Base-by-base conservation (phyloP, 2,113 vertebrate genomes). In the Myotis lucifugus region DNA sequence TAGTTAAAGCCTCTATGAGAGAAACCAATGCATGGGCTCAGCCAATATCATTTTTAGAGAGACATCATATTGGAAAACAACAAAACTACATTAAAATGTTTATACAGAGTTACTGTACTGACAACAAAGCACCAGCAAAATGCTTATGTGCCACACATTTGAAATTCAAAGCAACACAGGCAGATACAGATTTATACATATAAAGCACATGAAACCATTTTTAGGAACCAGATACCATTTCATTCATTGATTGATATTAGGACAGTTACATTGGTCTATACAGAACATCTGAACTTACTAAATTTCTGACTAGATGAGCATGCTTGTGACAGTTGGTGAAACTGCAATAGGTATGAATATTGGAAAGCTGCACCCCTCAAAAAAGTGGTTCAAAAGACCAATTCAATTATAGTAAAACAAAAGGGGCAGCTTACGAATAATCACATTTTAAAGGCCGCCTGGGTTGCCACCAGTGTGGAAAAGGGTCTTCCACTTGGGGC, bases 51-150 rank as follows among this genome's bases (percentile, higher is more conserved):
- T 99, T 99, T 99, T 99, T 99, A 99, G 98, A 99, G 98, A 99
- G 98, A 99, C 99, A 99, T 99, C 98, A 98, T 99, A 98, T 99
- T 99, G 99, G 98, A 99, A 99, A 99, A 99, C 98, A 99, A 99
- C 98, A 98, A 98, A 99, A 99, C 98, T 99, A 99, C 99, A 99
- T 98, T 98, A 98, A 98, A 99, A 99, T 98, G 98, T 99, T 99
- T 99, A 98, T 99, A 99, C 98, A 98, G 99, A 99, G 98, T 99
- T 98, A 99, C 99, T 98, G 97, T 97, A 99, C 98, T 97, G 98
- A 98, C 98, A 99, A 99, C 98, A 99, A 99, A 99, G 98, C 99
- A 99, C 99, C 99, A 98, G 98, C 98, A 98, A 99, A 99, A 98
- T 72, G 98, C 98, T 91, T 98, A 98, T 99, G 99, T 98, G 98